Base-by-base conservation (phyloP, 2,797 vertebrate genomes). In the Rhinichthys osculus region DNA sequence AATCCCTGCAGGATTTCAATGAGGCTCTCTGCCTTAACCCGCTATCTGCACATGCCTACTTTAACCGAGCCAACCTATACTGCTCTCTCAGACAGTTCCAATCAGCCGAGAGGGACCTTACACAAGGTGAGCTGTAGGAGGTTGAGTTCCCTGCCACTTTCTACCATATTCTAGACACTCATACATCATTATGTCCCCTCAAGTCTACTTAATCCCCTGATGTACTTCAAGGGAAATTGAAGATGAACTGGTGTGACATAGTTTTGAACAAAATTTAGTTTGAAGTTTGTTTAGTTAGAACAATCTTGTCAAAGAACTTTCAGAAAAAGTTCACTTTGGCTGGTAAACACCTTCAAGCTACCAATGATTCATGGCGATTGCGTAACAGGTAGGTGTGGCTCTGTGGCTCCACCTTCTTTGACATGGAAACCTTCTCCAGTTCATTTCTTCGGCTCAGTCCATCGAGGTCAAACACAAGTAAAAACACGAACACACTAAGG, bases 1-100 rank as follows among this genome's bases (percentile, higher is more conserved):
- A 94, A 89, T 95, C 95, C 50, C 87, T 95, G 88, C 90, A 90
- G 90, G 95, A 96, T 90, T 96, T 96, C 89, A 91, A 91, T 84
- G 82, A 54, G 78, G 92, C 94, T n/a, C 10, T 95, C 87, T 82
- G 86, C 77, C 92, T 91, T 11, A 95, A 91, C 83, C 93, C 93
- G 1, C 88, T 88, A 64, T 95, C 94, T 89, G 91, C 93, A 86
- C 87, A 92, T 54, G 87, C 90, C 0, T 95, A 93, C 92, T 95
- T 95, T 86, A 96, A 95, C 89, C 93, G 94, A 87, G 93, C 93
- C 54, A 92, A 93, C 83, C 92, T 96, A 7, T 87, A 91, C 89
- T 90, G 87, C 83, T 90, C 86, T 74, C 90, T 96, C 85, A 92
- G 93, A 83, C 91, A 95, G 73, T 95, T 94, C 85, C 80, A 94